A percentile compares a stretch with the other conserved stretches of the same genome.
Conservation (phyloP, 2,888 invertebrate species). For the Choristoneura rosaceana region DNA sequence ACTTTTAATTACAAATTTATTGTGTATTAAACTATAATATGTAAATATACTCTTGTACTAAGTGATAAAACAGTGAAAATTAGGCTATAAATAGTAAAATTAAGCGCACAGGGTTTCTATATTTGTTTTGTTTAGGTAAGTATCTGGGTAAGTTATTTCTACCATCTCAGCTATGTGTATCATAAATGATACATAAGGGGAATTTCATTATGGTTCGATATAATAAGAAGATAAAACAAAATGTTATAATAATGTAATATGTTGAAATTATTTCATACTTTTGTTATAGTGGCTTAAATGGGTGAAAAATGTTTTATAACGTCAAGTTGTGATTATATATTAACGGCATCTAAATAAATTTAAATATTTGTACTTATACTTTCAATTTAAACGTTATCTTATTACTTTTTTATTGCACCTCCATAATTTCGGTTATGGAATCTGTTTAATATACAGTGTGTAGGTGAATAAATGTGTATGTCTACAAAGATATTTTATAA, state of each 20-base stretch:
- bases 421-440: slow-evolving; percentile 4
- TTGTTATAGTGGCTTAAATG: background rate
- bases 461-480: slow-evolving; percentile 17
- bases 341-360: slow-evolving; percentile 11
- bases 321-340: background rate
- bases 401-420: background rate
- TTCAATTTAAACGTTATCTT: background rate
- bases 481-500: slow-evolving; percentile 21
- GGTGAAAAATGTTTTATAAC: background rate
- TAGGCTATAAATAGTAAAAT: slow-evolving; percentile 21
- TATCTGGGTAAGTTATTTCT: slow-evolving; percentile 4
- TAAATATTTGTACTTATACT: background rate
- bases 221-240: too few relatives aligned
- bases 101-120: slow-evolving; percentile 40
- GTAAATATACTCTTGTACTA: slow-evolving; percentile 14
- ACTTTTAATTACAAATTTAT: background rate
- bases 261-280: background rate
- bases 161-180: background rate
- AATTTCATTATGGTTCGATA: background rate
- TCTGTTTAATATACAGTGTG: background rate
- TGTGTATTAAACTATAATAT: slow-evolving; percentile 1
- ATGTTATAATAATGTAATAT: background rate
- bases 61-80: slow-evolving; percentile 34
- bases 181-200: background rate
- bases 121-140: slow-evolving; percentile 27